Percentiles rank a stretch among this genome's conserved stretches.
These are phyloP conservation scores for Eulemur mongoz DNA, from an alignment of 2,797 vertebrate species.

Conservation along the genomic window DNA sequence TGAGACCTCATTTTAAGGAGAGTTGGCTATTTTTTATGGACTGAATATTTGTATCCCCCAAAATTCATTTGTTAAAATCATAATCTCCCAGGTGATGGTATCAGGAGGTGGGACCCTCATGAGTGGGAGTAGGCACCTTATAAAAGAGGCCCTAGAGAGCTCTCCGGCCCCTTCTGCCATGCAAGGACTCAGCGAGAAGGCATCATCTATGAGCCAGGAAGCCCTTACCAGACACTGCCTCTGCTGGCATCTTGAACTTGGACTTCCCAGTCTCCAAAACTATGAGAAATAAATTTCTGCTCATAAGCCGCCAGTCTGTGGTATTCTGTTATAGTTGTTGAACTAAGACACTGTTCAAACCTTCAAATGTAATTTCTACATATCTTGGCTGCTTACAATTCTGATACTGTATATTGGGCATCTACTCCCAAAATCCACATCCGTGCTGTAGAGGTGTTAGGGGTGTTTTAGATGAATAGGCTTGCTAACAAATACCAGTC, in stretches of 20 bases:
- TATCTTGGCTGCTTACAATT: neutral
- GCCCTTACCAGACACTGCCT: neutral
- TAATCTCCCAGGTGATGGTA: neutral
- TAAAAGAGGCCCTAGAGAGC: neutral
- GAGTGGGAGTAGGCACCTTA: neutral
- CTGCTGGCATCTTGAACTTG: neutral
- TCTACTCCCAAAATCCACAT: neutral
- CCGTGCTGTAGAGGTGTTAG: accelerated
- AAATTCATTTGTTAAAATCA: neutral
- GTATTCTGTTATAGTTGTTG: neutral
- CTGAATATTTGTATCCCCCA: neutral
- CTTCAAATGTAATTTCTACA: neutral
- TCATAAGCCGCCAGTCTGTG: neutral
- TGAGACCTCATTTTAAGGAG: neutral
- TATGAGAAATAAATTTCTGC: neutral
- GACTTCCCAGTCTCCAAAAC: neutral
- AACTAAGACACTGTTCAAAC: neutral
- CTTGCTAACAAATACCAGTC: neutral
- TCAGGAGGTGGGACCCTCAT: neutral
- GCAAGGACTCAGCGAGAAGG: neutral
- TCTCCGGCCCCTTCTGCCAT: neutral
- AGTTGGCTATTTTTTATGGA: neutral
- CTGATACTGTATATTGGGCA: neutral
- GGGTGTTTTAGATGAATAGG: neutral
- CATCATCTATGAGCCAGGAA: neutral